Base-by-base conservation (phyloP, 2,888 invertebrate genomes). In the Aproaerema taeniolella region DNA sequence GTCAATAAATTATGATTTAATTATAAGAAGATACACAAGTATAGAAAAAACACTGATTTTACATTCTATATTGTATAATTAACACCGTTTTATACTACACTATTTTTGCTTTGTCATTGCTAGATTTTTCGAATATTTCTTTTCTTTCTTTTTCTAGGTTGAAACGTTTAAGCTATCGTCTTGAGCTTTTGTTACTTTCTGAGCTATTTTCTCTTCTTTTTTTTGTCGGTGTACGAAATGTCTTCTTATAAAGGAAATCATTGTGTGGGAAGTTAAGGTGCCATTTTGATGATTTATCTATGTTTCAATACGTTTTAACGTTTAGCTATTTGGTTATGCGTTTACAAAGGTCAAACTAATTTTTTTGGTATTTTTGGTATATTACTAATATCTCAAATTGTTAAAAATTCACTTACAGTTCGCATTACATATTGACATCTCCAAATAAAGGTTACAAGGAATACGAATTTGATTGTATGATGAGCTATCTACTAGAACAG, bases 11-110 rank as follows among this genome's bases (percentile, higher is more conserved):
- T 50, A 38, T 52, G 56, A 57, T 59, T 60, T 57, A 50, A 55
- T 58, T 59, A 58, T 63, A 66, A 64, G 73, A 75, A 75, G 79
- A 79, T 81, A 79, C 79, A 79, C 79, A 79, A 79, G 79, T 81
- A 79, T 71, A 68, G 61, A 61, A 61, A n/a, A n/a, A 58, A 63
- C 59, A 60, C 50, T 54, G 46, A 47, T 55, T 53, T 53, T 45
- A 12, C 46, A 29, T 49, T 25, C 30, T 40, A 42, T 47, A 58
- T 53, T 43, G 8, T 24, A 15, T 26, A 30, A 37, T 42, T 26
- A 48, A 49, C 57, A 58, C 57, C 47, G 43, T 50, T 45, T 47
- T 49, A 47, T 45, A 42, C 56, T 52, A 53, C 53, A 54, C 47
- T 50, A 39, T 45, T 56, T 61, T 67, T 69, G 73, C 76, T 78